A percentile compares a stretch with the other conserved stretches of the same genome.
Evolutionary conservation across 2,888 invertebrate species (phyloP).

Genomic region (Drosophila acutilabella): DNA sequence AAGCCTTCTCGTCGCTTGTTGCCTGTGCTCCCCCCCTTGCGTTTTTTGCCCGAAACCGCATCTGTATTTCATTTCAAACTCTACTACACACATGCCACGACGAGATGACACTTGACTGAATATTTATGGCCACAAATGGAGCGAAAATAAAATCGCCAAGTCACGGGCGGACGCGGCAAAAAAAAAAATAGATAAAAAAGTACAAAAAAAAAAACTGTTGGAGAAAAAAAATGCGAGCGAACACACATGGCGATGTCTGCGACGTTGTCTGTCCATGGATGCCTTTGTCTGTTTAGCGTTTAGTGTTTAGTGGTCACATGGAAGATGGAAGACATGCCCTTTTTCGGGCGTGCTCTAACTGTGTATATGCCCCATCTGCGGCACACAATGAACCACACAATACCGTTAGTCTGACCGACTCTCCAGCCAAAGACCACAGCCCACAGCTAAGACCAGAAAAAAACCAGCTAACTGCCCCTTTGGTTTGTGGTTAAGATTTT

Average conservation of each 20-base stretch:
- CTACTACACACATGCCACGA: constrained; percentile 74
- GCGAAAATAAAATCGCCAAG: constrained; percentile 80
- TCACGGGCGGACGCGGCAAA: constrained; percentile 64
- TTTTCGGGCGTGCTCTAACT: constrained; percentile 66
- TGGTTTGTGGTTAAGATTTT: constrained; percentile 34
- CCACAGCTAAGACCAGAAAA: constrained; percentile 22
- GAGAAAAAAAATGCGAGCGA: constrained; percentile 38
- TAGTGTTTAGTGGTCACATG: constrained; percentile 39
- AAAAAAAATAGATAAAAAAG: constrained; percentile 28
- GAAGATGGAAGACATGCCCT: constrained; percentile 65
- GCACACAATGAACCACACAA: constrained; percentile 52
- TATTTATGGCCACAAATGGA: constrained; percentile 80
- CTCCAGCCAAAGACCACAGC: constrained; percentile 21
- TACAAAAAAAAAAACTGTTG: constrained; percentile 17
- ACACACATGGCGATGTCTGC: constrained; percentile 68
- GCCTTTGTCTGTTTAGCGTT: constrained; percentile 48
- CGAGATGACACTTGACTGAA: constrained; percentile 80
- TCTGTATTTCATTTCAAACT: constrained; percentile 77
- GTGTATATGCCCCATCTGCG: constrained; percentile 40
- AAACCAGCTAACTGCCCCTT: constrained; percentile 40
- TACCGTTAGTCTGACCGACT: constrained; percentile 71
- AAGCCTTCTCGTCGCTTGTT: constrained; percentile 55
- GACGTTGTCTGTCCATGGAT: constrained; percentile 57
- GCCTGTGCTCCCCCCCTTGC: constrained; percentile 6
- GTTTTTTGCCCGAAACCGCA: constrained; percentile 30